These are phyloP conservation scores for Macrotis lagotis DNA, from an alignment of 2,113 vertebrate genomes.

Conservation along the genomic window DNA sequence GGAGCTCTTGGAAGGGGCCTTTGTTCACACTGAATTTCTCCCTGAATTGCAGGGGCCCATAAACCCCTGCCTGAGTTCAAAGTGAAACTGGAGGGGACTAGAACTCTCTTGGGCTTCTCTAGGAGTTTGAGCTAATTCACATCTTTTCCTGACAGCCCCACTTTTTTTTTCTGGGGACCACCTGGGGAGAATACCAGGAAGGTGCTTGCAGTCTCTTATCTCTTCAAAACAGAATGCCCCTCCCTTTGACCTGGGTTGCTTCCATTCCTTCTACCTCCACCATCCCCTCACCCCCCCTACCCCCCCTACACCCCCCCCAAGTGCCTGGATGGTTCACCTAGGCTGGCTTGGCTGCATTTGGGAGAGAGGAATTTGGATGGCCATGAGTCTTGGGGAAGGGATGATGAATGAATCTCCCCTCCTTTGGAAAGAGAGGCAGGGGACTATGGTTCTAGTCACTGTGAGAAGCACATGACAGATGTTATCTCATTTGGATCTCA, in stretches of 20 bases:
- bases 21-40: slow-evolving; percentile 7
- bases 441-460: not conserved
- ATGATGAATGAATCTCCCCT: not conserved
- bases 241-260: not conserved
- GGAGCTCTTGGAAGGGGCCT: not conserved
- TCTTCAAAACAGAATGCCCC: not conserved
- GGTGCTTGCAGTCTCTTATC: not conserved
- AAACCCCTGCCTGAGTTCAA: slow-evolving; percentile 20
- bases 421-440: not conserved
- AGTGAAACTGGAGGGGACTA: not conserved
- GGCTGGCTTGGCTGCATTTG: not conserved
- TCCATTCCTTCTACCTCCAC: too few species aligned
- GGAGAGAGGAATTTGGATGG: too few species aligned
- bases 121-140: slow-evolving; percentile 4
- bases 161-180: not conserved
- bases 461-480: too few species aligned
- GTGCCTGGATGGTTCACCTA: not conserved
- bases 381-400: not conserved
- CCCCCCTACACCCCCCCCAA: not conserved
- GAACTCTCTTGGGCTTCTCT: not conserved
- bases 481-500: too few species aligned
- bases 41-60: slow-evolving; percentile 23
- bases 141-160: not conserved
- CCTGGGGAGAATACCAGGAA: not conserved
- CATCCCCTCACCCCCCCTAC: too few species aligned